These are phyloP conservation scores for Antheraea pernyi DNA, from an alignment of 1,140 invertebrate genomes.

Conservation along the genomic window DNA sequence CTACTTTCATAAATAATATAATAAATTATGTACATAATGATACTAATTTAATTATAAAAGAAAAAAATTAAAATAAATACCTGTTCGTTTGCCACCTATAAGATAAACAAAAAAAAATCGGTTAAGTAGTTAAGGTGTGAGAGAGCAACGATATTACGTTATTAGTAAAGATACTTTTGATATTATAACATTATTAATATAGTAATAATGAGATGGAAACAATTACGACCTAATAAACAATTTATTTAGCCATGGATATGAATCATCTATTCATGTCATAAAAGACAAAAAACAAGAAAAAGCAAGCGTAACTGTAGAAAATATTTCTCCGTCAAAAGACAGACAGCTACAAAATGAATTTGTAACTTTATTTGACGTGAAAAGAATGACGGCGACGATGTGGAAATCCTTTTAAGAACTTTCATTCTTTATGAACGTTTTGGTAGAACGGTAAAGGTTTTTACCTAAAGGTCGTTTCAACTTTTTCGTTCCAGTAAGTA, in stretches of 20 bases:
- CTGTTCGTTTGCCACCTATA: too few species aligned
- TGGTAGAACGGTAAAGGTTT: not conserved
- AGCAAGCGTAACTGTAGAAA: not conserved
- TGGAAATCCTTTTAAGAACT: conserved; percentile 7
- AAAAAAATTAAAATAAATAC: too few species aligned
- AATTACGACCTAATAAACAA: not conserved
- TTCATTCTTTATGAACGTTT: not conserved
- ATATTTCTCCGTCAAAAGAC: conserved; percentile 2
- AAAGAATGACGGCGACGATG: not conserved
- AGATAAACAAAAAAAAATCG: too few species aligned
- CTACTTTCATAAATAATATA: too few species aligned
- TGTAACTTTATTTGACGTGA: conserved; percentile 8
- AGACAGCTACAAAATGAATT: conserved; percentile 11
- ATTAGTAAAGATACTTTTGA: too few species aligned
- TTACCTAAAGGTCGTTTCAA: not conserved
- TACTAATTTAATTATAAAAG: too few species aligned
- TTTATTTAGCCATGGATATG: not conserved
- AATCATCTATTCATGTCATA: not conserved
- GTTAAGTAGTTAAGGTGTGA: too few species aligned
- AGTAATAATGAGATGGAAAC: too few species aligned
- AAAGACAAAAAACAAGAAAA: not conserved
- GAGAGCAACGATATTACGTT: too few species aligned
- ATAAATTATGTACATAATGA: too few species aligned
- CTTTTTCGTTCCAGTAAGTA: not conserved
- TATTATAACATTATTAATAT: too few species aligned